Base-by-base conservation (phyloP, 2,797 vertebrate species). In the Phalanger gymnotis region DNA sequence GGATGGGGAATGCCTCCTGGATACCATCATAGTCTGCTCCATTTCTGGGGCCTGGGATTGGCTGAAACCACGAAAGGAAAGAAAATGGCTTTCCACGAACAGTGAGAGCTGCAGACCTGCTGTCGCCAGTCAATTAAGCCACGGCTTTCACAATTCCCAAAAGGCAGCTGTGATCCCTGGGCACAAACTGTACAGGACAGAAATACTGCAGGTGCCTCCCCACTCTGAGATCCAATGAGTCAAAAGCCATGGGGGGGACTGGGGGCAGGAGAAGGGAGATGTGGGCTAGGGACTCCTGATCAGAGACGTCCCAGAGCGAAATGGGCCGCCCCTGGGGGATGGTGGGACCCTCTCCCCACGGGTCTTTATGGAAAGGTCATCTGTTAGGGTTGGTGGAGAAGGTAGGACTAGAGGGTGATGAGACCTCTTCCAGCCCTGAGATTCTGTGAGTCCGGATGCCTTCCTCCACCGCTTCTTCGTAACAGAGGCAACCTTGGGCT, bases 41-140 rank as follows among this genome's bases (percentile, higher is more conserved):
- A 53, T 97, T 97, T 97, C 73, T 54, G 90, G 96, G 92, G 96
- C 28, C 27, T 93, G 40, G 90, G 95, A 96, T 93, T 98, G 97
- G 92, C 93, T 96, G 93, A 96, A 94, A 89, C 47, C 81, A 93
- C 19, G 27, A 96, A 87, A 91, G 81, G 54, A 92, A 94, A 92
- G 93, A 96, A 73, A 92, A 91, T 87, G 92, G 93, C 55, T 96
- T 92, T 90, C 51, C 92, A 96, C 52, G 87, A 90, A 94, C 94
- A 93, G 95, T 94, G 54, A 96, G 93, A 96, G 61, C 47, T 94
- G 96, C 96, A 97, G 97, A 94, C 93, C 91, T 92, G 92, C 96
- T 97, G 94, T 95, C 95, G 96, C 93, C 96, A 96, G 57, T 94
- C 81, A 93, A 95, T 95, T 73, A 97, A 95, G 96, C 96, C 94